These are phyloP conservation scores for Phyllostomus discolor DNA, from an alignment of 2,113 vertebrate species.

Conservation along the genomic window DNA sequence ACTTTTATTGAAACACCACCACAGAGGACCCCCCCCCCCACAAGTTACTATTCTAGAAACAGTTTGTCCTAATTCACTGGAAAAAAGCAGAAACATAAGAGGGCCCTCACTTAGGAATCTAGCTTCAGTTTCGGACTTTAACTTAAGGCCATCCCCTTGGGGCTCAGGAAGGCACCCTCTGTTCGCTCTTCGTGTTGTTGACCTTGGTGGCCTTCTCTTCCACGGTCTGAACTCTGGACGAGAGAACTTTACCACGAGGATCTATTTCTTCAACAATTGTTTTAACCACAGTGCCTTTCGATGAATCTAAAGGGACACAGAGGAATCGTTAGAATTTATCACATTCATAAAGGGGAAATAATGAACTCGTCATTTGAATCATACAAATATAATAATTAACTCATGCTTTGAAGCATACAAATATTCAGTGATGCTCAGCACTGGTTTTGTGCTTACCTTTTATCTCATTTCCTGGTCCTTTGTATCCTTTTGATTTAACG, in stretches of 20 bases:
- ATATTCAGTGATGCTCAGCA: background rate
- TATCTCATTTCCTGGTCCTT: constrained; percentile 47
- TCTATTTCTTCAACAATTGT: constrained; percentile 72
- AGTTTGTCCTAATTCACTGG: background rate
- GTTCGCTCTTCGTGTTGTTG: constrained; percentile 45
- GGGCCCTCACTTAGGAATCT: background rate
- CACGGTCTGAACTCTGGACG: constrained; percentile 58
- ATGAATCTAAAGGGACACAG: constrained; percentile 36
- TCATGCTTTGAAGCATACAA: background rate
- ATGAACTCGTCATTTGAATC: background rate
- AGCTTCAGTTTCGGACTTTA: background rate
- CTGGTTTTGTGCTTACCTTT: constrained; percentile 59
- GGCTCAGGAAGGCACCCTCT: constrained; percentile 41
- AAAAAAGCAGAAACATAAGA: constrained; percentile 7
- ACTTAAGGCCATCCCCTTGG: background rate
- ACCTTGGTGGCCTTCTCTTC: constrained; percentile 67
- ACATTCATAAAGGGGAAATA: background rate
- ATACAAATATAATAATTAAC: background rate
- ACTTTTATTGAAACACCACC: constrained; percentile 57
- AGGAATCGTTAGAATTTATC: background rate
- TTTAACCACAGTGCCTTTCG: constrained; percentile 65
- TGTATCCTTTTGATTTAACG: constrained; percentile 51
- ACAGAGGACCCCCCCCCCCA: background rate
- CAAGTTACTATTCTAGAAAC: constrained; percentile 28
- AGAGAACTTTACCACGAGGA: constrained; percentile 55